A percentile compares a stretch with the other conserved stretches of the same genome.
phyloP scores from a whole-genome alignment of 2,888 invertebrate genomes.

The Carcina quercana region DNA sequence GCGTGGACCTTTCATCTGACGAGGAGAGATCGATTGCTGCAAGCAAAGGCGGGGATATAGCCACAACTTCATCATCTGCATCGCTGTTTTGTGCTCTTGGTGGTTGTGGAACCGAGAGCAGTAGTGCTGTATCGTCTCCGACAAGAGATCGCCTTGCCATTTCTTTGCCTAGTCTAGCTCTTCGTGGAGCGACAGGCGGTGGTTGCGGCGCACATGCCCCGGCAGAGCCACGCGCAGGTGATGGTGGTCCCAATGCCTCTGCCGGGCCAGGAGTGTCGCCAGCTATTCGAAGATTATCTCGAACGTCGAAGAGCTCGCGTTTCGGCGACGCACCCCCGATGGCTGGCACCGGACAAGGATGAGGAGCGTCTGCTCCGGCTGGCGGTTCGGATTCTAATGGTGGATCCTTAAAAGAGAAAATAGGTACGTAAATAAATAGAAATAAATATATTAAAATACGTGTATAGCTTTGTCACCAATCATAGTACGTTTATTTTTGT shows the following conservation, averaged over 20 bases:
- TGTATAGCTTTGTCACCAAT: too few species aligned
- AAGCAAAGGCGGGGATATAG: constrained; percentile 60
- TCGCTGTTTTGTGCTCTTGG: constrained; percentile 55
- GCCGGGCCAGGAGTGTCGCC: constrained; percentile 46
- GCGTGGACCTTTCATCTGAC: constrained; percentile 61
- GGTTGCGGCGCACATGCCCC: constrained; percentile 78
- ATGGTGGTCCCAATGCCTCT: constrained; percentile 75
- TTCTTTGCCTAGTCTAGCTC: constrained; percentile 73
- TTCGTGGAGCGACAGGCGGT: constrained; percentile 55
- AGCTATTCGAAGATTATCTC: constrained; percentile 50
- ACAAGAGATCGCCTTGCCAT: constrained; percentile 79
- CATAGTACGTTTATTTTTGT: too few species aligned
- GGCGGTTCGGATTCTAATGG: constrained; percentile 54
- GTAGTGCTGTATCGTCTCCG: constrained; percentile 67
- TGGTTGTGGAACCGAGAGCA: constrained; percentile 47
- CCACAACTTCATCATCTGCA: constrained; percentile 65
- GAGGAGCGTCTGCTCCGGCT: constrained; percentile 53
- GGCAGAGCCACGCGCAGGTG: constrained; percentile 80
- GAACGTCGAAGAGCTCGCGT: constrained; percentile 55
- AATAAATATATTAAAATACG: too few species aligned
- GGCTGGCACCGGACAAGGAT: constrained; percentile 51
- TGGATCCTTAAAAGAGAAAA: constrained; percentile 40
- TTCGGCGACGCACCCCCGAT: constrained; percentile 64
- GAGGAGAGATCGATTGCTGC: constrained; percentile 66
- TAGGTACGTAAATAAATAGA: neutral